Evolutionary conservation across 2,888 invertebrate genomes (phyloP).

Genomic region (Pandemis heparana): DNA sequence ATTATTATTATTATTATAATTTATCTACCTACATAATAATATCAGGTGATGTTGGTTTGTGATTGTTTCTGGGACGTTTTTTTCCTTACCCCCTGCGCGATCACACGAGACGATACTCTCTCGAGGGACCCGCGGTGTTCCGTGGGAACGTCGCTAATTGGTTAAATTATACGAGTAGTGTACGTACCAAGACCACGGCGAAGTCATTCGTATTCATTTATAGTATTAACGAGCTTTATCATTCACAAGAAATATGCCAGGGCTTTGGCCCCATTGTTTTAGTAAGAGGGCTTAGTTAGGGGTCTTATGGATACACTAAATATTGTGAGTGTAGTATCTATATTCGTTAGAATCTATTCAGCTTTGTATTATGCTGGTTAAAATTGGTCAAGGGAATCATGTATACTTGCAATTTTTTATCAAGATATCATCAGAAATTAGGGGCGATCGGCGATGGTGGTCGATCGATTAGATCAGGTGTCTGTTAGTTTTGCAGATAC

Average conservation of each 20-base stretch:
- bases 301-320: too few relatives aligned
- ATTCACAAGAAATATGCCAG: conserved; percentile 62
- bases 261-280: background rate
- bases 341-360: background rate
- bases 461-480: conserved; percentile 61
- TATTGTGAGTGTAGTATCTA: background rate
- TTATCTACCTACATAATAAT: too few relatives aligned
- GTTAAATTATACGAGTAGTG: conserved; percentile 68
- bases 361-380: background rate
- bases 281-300: background rate
- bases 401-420: background rate
- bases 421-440: background rate
- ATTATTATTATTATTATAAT: too few relatives aligned
- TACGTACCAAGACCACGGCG: conserved; percentile 54
- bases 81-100: background rate
- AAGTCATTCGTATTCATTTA: conserved; percentile 72
- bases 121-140: conserved; percentile 66
- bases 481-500: conserved; percentile 68
- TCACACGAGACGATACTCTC: conserved; percentile 48
- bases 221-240: conserved; percentile 60
- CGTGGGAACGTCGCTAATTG: conserved; percentile 80
- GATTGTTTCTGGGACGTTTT: background rate
- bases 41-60: background rate
- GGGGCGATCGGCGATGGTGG: conserved; percentile 19
- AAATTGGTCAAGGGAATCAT: too few relatives aligned